Evolutionary conservation across 2,888 invertebrate genomes (phyloP).

Genomic region (Nowickia ferox): DNA sequence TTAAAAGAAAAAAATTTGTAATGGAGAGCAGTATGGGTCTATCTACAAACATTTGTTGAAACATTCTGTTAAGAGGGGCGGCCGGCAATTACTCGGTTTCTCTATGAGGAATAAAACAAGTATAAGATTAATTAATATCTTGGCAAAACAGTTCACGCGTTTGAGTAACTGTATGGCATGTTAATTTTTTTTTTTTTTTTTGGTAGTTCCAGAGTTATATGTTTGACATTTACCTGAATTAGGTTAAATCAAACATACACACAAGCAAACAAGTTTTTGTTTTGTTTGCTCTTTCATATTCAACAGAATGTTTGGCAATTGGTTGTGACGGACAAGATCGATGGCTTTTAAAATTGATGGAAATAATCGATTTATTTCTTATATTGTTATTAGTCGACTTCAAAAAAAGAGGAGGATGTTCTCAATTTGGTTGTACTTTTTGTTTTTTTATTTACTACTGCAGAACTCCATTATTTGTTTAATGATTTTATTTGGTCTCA

Average conservation of each 20-base stretch:
- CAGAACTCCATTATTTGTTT: too few species aligned
- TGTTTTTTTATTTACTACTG: too few species aligned
- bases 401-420: background rate
- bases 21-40: background rate
- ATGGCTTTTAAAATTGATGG: background rate
- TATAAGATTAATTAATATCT: background rate
- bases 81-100: too few species aligned
- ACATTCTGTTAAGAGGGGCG: too few species aligned
- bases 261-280: constrained; percentile 37
- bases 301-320: constrained; percentile 15
- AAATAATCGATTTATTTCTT: background rate
- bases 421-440: too few species aligned
- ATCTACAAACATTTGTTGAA: too few species aligned
- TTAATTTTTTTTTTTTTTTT: background rate
- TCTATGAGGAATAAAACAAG: too few species aligned
- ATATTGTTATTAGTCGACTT: too few species aligned
- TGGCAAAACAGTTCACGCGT: constrained; percentile 5
- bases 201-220: background rate
- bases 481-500: too few species aligned
- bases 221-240: constrained; percentile 40
- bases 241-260: constrained; percentile 20
- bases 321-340: constrained; percentile 15
- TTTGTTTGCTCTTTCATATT: background rate
- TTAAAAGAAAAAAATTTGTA: background rate
- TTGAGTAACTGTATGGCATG: constrained; percentile 4